A percentile compares a stretch with the other conserved stretches of the same genome.
phyloP scores from a whole-genome alignment of 2,797 vertebrate genomes.

The Scolopax rusticola region DNA sequence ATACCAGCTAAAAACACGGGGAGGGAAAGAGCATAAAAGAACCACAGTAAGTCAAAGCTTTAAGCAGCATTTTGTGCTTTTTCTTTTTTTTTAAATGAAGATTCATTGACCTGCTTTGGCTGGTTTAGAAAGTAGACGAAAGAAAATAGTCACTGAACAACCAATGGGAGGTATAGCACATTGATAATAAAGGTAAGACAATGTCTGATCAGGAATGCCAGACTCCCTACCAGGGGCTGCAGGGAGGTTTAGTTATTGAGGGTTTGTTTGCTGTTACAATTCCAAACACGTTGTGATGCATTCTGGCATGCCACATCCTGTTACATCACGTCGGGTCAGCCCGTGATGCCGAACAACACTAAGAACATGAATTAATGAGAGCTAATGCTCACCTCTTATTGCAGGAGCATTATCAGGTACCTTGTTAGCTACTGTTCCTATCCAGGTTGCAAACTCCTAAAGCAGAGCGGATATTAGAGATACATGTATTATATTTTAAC shows the following conservation, averaged over 20 bases:
- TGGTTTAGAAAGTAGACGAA: neutral
- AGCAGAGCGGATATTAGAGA: neutral
- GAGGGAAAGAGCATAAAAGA: neutral
- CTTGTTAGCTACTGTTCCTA: neutral
- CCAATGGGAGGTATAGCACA: neutral
- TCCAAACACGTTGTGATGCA: neutral
- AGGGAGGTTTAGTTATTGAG: neutral
- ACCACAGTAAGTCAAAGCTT: neutral
- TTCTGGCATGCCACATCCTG: conserved; percentile 45
- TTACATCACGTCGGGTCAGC: conserved; percentile 6
- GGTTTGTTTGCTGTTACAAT: conserved; percentile 16
- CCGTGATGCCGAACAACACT: neutral
- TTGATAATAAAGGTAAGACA: neutral
- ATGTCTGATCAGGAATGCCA: neutral
- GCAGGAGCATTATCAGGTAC: neutral
- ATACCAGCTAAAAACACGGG: neutral
- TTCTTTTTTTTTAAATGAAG: conserved; percentile 19
- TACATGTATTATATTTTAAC: neutral
- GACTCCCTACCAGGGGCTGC: neutral
- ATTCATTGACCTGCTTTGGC: neutral
- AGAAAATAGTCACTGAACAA: neutral
- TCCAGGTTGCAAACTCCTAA: neutral
- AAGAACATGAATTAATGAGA: conserved; percentile 45
- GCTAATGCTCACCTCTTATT: neutral
- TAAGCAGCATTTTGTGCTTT: neutral